These are phyloP conservation scores for Phrixothrix hirtus DNA, from an alignment of 2,888 invertebrate species.

Conservation along the genomic window DNA sequence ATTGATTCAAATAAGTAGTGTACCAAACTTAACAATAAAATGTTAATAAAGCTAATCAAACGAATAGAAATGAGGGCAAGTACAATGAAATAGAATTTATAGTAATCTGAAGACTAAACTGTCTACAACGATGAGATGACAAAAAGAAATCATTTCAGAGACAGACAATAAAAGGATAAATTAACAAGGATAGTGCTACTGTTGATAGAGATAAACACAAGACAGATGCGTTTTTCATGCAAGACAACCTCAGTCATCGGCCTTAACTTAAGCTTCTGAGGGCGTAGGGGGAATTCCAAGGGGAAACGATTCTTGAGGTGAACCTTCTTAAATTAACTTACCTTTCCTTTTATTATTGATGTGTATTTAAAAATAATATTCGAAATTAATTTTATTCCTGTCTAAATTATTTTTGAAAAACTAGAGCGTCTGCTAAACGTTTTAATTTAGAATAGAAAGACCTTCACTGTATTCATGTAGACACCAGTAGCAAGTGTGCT, in stretches of 20 bases:
- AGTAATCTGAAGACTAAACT: slow-evolving; percentile 6
- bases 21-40: too few species aligned
- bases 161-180: slow-evolving; percentile 28
- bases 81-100: slow-evolving; percentile 6
- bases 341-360: too few species aligned
- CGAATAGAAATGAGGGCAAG: neutral
- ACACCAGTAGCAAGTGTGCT: too few species aligned
- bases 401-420: too few species aligned
- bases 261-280: slow-evolving; percentile 33
- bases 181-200: slow-evolving; percentile 34
- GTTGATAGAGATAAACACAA: slow-evolving; percentile 41
- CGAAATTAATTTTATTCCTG: neutral
- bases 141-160: slow-evolving; percentile 6
- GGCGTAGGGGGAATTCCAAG: slow-evolving; percentile 18
- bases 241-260: slow-evolving; percentile 44
- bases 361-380: neutral
- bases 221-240: slow-evolving; percentile 44
- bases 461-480: too few species aligned
- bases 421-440: too few species aligned
- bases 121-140: slow-evolving; percentile 13
- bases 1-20: too few species aligned
- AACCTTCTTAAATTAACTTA: slow-evolving; percentile 2
- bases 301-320: slow-evolving; percentile 2
- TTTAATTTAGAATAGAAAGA: too few species aligned
- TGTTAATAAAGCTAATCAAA: slow-evolving; percentile 4